Evolutionary conservation across 2,888 invertebrate species (phyloP).

Genomic region (Acrocyrtus sp.): DNA sequence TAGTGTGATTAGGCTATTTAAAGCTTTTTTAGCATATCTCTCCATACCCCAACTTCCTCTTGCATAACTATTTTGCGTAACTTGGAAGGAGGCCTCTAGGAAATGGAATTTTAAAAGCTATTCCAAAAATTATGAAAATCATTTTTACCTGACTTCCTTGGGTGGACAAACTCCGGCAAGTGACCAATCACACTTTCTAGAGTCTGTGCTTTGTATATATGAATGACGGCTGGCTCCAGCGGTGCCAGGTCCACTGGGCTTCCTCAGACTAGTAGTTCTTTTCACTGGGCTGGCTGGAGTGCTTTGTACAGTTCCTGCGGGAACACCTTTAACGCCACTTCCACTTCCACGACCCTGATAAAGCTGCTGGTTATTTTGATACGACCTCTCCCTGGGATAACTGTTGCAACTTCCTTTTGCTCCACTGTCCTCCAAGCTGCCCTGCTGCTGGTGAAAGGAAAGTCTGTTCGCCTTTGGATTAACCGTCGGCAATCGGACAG

Average conservation of each 20-base stretch:
- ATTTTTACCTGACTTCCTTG: constrained; percentile 37
- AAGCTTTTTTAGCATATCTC: no score
- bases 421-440: not conserved
- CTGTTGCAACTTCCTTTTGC: constrained; percentile 29
- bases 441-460: constrained; percentile 33
- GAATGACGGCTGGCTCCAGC: constrained; percentile 34
- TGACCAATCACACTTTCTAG: constrained; percentile 61
- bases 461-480: constrained; percentile 29
- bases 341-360: constrained; percentile 6
- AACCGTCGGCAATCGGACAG: constrained; percentile 23
- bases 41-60: no score
- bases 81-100: no score
- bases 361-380: constrained; percentile 19
- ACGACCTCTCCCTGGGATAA: constrained; percentile 39
- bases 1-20: no score
- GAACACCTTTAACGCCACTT: constrained; percentile 6
- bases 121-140: no score
- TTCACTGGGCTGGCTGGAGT: constrained; percentile 54
- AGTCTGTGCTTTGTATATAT: constrained; percentile 29
- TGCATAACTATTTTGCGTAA: no score
- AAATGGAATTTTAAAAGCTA: no score
- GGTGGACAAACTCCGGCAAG: constrained; percentile 62
- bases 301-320: constrained; percentile 30
- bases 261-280: constrained; percentile 49
- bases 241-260: constrained; percentile 16